Evolutionary conservation across 2,797 vertebrate genomes (phyloP), one percentile per base, ranked within the genome.

Genomic region (Dryobates pubescens): DNA sequence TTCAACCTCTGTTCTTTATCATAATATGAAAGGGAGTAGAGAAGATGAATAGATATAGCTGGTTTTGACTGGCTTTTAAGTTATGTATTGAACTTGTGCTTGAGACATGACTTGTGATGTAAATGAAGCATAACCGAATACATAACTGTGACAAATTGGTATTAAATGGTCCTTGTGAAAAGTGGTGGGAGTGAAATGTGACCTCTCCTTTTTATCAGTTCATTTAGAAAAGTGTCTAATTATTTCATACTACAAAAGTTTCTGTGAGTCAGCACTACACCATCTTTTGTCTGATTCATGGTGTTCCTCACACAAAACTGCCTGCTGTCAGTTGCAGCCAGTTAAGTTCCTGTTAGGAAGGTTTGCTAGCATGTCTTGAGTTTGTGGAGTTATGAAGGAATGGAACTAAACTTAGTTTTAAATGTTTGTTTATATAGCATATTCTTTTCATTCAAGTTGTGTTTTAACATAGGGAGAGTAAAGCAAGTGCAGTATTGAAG

Each of bases 111-210:
- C 62, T 91, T 94, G 79, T 84, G 73, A 73, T 82, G 58, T 70
- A 92, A 94, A 88, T 88, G 82, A 95, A 92, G 85, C 49, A 68
- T 86, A 86, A 78, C 90, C 0, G 5, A 79, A 94, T 70, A 91
- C 59, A 26, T 83, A 93, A 64, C 82, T 89, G 67, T 75, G 82
- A 94, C 61, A 92, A 94, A 88, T 71, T 61, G 53, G 29, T 91
- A 54, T 93, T 83, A 94, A 92, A 92, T 0, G 12, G 49, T 79
- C 76, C 82, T 83, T 83, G 70, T 81, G 89, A 89, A 81, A 92
- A 93, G 45, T 64, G 43, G 32, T 78, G 71, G 54, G 79, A 90
- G 86, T 90, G 63, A 94, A 90, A 88, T 88, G 29, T 89, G 84
- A 92, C 81, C 82, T 94, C 14, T 2, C 53, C 63, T 85, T 94